Evolutionary conservation across 2,113 vertebrate genomes (phyloP), one percentile per base, ranked within the genome.

Genomic region (Haemorhous mexicanus): DNA sequence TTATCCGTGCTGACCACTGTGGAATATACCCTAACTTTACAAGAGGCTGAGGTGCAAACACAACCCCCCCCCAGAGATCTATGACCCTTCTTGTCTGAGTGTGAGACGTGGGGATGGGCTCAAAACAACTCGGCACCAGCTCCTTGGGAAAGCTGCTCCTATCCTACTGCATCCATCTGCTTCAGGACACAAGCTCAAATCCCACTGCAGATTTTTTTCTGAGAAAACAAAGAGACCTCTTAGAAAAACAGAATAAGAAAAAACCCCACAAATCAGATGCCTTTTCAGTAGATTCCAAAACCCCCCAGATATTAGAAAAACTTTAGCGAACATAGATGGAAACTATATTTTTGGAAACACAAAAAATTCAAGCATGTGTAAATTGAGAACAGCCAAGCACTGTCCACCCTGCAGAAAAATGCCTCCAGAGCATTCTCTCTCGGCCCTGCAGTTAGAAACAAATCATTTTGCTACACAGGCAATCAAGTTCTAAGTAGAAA

Each of bases 291-390:
- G 59, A 89, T 89, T 93, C 62, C 81, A 69, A 68, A 87, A n/a
- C 4, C 46, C 58, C 33, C 55, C 28, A 90, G 75, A 84, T 92
- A 94, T 32, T 70, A 95, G 41, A 75, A 81, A 93, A 92, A 92
- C 18, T 88, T 92, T 0, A 78, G 76, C 39, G 21, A 70, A 47
- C 49, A 44, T 84, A 91, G 56, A 89, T 81, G 76, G 80, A 89
- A 92, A 91, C 41, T 61, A 3, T 89, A 89, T 89, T 95, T 95
- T 91, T 67, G 76, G 86, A 87, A 97, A 95, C 70, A 83, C 24
- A 83, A 70, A 70, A 96, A 96, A 95, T 76, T 93, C 67, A 80
- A 89, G 50, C 55, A 84, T 12, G 55, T 85, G 74, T 85, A 90
- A 94, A 88, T 37, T 94, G 72, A 77, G 63, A 95, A 66, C 82